Base-by-base conservation (phyloP, 2,888 invertebrate species). In the Cerastis rubricosa region DNA sequence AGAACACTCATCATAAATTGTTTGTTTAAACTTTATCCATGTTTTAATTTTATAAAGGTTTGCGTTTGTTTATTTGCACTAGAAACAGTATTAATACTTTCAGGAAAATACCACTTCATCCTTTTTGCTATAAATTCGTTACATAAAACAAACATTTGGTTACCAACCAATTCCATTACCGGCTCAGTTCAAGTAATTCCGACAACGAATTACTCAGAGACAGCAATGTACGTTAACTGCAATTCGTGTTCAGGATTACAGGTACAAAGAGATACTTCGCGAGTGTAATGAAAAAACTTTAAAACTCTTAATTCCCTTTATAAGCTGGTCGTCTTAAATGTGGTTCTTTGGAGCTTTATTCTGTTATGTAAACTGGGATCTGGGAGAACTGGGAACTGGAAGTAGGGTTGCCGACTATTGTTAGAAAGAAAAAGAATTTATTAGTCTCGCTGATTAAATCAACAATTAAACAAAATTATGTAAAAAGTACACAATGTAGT, bases 231-330 rank as follows among this genome's bases (percentile, higher is more conserved):
- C 85, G 75, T 77, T 85, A 81, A 81, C 85, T 85, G 81, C 78
- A 78, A 77, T 84, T 85, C 77, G 81, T 78, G 74, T 75, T 68
- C 86, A 78, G 64, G 43, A 64, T 64, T 64, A 25, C 64, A 64
- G 85, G 82, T 86, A 86, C 79, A 85, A 88, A 84, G 83, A 84
- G 87, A 89, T 88, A 80, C 88, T 89, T 88, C 65, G 77, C 70
- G 81, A 87, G 82, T 76, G 63, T 87, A 85, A 89, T 89, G 87
- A 88, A 88, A 88, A 89, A 87, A 87, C 88, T 88, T 85, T 65
- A 76, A 74, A 84, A 76, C 82, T 86, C 81, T 88, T 88, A 87
- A 88, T 88, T 81, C 87, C 73, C 76, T 88, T 89, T 84, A 88
- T 80, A 80, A 84, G 81, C 86, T 78, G 81, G 73, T 67, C 71